Evolutionary conservation across 1,140 invertebrate species (phyloP).

Genomic region (Ceratitis capitata): DNA sequence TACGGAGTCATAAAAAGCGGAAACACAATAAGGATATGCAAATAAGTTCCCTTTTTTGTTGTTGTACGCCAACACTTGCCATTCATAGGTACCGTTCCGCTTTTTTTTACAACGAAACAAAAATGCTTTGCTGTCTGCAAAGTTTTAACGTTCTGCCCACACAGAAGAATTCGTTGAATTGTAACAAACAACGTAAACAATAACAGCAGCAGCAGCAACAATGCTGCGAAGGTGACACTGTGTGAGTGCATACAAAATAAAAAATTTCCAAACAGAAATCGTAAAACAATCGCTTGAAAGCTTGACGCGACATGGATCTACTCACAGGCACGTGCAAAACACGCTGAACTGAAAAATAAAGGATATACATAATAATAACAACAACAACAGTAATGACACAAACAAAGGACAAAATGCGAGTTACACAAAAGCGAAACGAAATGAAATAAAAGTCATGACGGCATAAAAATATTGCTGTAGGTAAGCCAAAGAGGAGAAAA

Average conservation of each 20-base stretch:
- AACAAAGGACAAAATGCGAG: not conserved
- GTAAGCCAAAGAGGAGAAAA: not conserved
- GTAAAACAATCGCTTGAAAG: not conserved
- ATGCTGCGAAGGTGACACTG: not conserved
- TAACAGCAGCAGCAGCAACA: no score
- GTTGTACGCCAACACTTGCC: not conserved
- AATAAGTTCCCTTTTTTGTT: not conserved
- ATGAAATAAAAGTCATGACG: not conserved
- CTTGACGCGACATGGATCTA: not conserved
- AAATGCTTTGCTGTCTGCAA: constrained; percentile 14
- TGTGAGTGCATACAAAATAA: not conserved
- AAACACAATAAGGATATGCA: not conserved
- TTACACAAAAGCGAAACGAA: not conserved
- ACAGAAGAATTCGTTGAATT: not conserved
- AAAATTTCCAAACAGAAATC: not conserved
- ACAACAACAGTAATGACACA: not conserved
- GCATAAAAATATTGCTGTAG: not conserved
- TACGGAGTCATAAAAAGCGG: not conserved
- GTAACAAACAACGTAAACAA: not conserved
- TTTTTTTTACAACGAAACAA: not conserved
- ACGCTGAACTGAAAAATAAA: not conserved
- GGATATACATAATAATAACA: not conserved
- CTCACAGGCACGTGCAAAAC: not conserved
- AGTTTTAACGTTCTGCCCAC: constrained; percentile 14
- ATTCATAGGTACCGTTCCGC: not conserved